A percentile compares a stretch with the other conserved stretches of the same genome.
Evolutionary conservation across 2,888 invertebrate genomes (phyloP).

Genomic region (Limnephilus rhombicus): DNA sequence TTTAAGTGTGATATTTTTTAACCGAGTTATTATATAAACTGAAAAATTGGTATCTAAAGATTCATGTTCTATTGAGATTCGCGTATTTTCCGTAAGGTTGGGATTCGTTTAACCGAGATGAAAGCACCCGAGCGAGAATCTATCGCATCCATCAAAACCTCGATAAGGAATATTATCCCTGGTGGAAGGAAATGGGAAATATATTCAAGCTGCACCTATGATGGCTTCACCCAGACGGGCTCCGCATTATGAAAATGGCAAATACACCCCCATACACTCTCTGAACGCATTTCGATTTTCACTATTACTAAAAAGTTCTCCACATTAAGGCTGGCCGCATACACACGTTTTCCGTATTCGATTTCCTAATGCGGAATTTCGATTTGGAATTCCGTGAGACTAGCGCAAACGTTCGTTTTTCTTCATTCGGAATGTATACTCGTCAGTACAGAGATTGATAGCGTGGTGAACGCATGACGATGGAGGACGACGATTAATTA

Average conservation of each 20-base stretch:
- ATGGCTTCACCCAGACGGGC: constrained; percentile 5
- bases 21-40: neutral
- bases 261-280: neutral
- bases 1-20: too few species aligned
- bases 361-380: too few species aligned
- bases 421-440: too few species aligned
- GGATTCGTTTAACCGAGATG: neutral
- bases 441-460: too few species aligned
- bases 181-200: neutral
- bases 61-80: neutral
- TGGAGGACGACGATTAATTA: too few species aligned
- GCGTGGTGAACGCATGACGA: too few species aligned
- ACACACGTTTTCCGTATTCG: too few species aligned
- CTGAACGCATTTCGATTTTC: neutral
- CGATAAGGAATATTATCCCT: neutral
- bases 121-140: neutral
- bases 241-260: neutral
- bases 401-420: too few species aligned
- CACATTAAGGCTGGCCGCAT: too few species aligned
- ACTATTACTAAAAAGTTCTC: neutral
- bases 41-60: neutral
- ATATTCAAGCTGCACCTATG: constrained; percentile 1
- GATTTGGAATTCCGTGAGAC: too few species aligned
- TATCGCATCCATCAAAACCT: constrained; percentile 15
- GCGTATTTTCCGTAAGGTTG: neutral